Percentiles rank a stretch among this genome's conserved stretches.
Evolutionary conservation across 2,888 invertebrate species (phyloP).

Genomic region (Minunthozetes semirufus): DNA sequence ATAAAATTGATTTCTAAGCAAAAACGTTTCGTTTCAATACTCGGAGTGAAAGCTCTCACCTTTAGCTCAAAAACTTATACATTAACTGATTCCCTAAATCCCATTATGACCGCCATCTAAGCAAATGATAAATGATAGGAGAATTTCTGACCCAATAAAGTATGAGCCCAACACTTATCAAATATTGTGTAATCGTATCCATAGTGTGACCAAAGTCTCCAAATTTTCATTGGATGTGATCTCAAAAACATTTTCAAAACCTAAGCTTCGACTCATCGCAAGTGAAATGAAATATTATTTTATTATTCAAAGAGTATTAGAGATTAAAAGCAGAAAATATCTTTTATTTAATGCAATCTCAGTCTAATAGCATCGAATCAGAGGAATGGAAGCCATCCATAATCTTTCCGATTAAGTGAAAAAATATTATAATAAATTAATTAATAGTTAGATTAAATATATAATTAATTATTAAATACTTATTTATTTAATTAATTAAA

Average conservation of each 20-base stretch:
- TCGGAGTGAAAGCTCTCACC: background rate
- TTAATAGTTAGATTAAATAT: background rate
- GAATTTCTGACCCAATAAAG: conserved; percentile 15
- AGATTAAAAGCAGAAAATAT: background rate
- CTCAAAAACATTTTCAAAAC: background rate
- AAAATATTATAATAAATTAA: background rate
- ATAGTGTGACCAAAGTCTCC: background rate
- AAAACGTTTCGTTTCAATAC: background rate
- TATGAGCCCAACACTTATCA: conserved; percentile 11
- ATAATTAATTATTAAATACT: background rate
- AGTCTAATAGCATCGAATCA: too few relatives aligned
- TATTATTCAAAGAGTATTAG: background rate
- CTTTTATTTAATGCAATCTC: too few relatives aligned
- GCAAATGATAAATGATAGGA: conserved; percentile 15
- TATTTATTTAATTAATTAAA: background rate
- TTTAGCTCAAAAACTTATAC: background rate
- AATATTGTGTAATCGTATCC: background rate
- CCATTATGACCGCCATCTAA: conserved; percentile 2
- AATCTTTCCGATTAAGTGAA: background rate
- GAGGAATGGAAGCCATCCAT: background rate
- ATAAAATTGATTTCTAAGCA: conserved; percentile 5
- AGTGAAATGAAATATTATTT: background rate
- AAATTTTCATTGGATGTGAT: background rate
- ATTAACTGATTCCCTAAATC: conserved; percentile 19
- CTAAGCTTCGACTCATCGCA: background rate